These are phyloP conservation scores for Cathartes aura DNA, from an alignment of 2,113 vertebrate species.

Conservation along the genomic window DNA sequence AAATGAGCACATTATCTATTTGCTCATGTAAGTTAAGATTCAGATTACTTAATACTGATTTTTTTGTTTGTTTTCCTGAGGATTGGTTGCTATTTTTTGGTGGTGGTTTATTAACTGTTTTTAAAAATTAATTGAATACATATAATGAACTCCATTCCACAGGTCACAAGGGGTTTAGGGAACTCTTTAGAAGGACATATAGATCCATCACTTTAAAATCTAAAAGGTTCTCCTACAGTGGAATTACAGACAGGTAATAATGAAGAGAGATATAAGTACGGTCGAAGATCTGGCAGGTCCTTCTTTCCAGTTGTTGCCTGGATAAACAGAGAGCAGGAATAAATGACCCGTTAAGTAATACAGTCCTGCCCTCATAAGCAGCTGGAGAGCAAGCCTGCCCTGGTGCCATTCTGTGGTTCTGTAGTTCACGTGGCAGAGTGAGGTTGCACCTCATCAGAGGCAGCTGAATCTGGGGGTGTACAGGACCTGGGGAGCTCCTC, in stretches of 20 bases:
- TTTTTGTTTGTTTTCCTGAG: background rate
- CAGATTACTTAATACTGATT: background rate
- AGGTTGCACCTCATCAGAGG: background rate
- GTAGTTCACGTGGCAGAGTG: rapidly evolving
- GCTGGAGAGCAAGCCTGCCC: background rate
- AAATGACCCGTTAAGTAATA: background rate
- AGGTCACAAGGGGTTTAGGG: background rate
- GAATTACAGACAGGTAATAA: background rate
- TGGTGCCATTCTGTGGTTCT: background rate
- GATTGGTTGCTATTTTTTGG: background rate
- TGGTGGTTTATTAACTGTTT: background rate
- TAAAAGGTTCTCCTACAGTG: background rate
- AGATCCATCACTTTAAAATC: background rate
- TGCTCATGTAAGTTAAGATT: background rate
- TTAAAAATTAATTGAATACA: background rate
- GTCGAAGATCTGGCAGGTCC: background rate
- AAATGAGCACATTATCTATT: background rate
- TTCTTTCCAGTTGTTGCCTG: background rate
- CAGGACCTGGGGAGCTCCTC: background rate
- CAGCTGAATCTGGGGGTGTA: background rate
- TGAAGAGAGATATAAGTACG: background rate
- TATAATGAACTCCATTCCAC: background rate
- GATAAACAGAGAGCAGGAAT: background rate
- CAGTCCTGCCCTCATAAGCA: background rate
- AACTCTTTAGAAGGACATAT: background rate